Evolutionary conservation across 37 sponge, comb jelly and placozoan genomes (phyloP).

Genomic region (Chondrosia reniformis): DNA sequence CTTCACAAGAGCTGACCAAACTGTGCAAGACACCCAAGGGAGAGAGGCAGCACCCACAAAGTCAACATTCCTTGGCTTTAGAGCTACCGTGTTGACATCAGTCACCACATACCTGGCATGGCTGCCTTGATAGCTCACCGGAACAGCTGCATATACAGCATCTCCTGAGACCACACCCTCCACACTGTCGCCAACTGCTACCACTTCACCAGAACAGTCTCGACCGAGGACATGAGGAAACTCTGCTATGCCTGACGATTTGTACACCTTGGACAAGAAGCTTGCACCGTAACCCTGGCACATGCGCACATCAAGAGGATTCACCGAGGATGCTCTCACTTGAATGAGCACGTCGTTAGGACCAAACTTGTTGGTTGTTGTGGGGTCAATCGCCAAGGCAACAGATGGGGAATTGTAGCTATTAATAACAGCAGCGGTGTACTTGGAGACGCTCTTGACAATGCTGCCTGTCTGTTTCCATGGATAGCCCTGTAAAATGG

Average conservation of each 20-base stretch:
- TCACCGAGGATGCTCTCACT: constrained; percentile 68
- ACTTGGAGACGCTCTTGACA: constrained; percentile 48
- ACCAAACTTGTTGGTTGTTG: constrained; percentile 32
- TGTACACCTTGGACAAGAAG: not conserved
- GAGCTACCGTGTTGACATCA: constrained; percentile 26
- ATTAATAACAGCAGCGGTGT: constrained; percentile 34
- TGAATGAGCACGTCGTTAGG: constrained; percentile 70
- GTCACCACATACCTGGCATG: constrained; percentile 58
- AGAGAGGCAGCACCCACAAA: constrained; percentile 71
- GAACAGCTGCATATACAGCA: constrained; percentile 56
- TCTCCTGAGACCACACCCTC: constrained; percentile 60
- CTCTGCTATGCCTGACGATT: not conserved
- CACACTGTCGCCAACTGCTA: constrained; percentile 71
- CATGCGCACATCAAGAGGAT: constrained; percentile 60
- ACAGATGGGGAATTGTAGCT: constrained; percentile 37
- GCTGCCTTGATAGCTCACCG: constrained; percentile 35
- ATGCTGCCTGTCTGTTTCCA: not conserved
- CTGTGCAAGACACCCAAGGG: constrained; percentile 75
- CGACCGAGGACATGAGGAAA: constrained; percentile 76
- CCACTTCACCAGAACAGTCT: constrained; percentile 86
- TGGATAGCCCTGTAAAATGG: not conserved
- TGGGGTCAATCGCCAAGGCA: constrained; percentile 38
- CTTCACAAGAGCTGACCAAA: constrained; percentile 68
- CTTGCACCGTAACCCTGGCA: constrained; percentile 45
- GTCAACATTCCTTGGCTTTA: constrained; percentile 57